Base-by-base conservation (phyloP, 2,113 vertebrate species). In the Trinectes maculatus region DNA sequence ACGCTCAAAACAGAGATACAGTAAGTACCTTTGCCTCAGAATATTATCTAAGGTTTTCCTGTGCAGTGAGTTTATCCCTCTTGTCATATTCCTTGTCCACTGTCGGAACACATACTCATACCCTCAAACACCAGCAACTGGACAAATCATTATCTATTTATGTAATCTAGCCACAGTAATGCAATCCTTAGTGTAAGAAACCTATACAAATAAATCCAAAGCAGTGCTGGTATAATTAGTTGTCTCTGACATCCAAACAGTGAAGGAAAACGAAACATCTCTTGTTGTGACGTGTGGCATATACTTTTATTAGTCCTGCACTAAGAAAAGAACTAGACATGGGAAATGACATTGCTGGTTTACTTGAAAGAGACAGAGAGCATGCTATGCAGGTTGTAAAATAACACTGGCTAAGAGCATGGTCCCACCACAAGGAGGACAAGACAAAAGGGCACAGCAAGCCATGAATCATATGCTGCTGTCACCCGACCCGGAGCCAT, bases 401-500 rank as follows among this genome's bases (percentile, higher is more conserved):
- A 83, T 52, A 85, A 85, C 82, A 78, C 39, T 81, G 80, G 88
- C 86, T 86, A 40, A 82, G 84, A 85, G 88, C 85, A 87, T 43
- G 68, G 77, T 85, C 84, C 85, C 68, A 78, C 71, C 84, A 84
- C 80, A 60, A 89, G 84, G 79, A 87, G 83, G 88, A 86, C 78
- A 74, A 79, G 80, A 87, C 86, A 84, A 84, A 88, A 87, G 89
- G 85, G 82, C 87, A 89, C 77, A 72, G 77, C 53, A 3, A 83
- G 83, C 86, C 84, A 80, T 91, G 90, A 91, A 90, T 91, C 90
- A 91, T 90, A 89, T 87, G 87, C 72, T 89, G 82, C 84, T 89
- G 86, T 89, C 90, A 91, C 74, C 85, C 54, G 75, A 90, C 90
- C 89, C 79, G 70, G 42, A 87, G 88, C 87, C 80, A 89, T 85